These are phyloP conservation scores for Acrossocheilus fasciatus DNA, from an alignment of 2,797 vertebrate species.

Conservation along the genomic window DNA sequence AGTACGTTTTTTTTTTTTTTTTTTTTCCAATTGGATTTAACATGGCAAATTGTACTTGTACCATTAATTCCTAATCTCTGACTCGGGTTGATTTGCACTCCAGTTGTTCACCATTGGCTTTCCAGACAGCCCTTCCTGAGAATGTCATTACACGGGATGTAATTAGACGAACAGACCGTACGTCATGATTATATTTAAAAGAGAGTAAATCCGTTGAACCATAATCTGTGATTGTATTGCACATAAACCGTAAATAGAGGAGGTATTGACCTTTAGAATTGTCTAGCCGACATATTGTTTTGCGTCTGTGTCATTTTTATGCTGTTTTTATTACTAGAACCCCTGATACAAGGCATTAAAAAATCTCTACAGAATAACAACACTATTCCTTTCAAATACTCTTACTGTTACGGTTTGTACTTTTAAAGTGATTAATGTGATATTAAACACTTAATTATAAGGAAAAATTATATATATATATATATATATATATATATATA, in stretches of 20 bases:
- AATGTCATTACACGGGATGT: slow-evolving; percentile 61
- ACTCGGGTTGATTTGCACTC: slow-evolving; percentile 59
- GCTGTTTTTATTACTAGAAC: slow-evolving; percentile 47
- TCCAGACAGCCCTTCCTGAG: slow-evolving; percentile 52
- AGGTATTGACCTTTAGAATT: slow-evolving; percentile 64
- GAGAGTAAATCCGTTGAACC: slow-evolving; percentile 65
- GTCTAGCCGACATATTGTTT: slow-evolving; percentile 47
- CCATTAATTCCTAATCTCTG: slow-evolving; percentile 64
- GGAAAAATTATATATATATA: background rate
- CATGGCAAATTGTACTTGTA: slow-evolving; percentile 53
- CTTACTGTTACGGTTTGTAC: background rate
- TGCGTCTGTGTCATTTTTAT: slow-evolving; percentile 51
- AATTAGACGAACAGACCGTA: slow-evolving; percentile 62
- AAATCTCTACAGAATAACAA: slow-evolving; percentile 10
- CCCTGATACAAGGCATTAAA: slow-evolving; percentile 40
- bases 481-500: too few species aligned
- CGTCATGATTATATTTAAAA: slow-evolving; percentile 66
- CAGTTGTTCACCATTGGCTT: slow-evolving; percentile 51
- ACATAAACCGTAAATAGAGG: slow-evolving; percentile 65
- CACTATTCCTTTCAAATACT: background rate
- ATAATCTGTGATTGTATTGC: slow-evolving; percentile 65
- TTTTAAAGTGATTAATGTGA: background rate
- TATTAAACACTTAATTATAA: background rate
- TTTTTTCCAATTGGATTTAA: slow-evolving; percentile 39
- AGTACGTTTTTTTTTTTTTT: background rate